Base-by-base conservation (phyloP, 2,888 invertebrate genomes). In the Tromatobia lineatoria region DNA sequence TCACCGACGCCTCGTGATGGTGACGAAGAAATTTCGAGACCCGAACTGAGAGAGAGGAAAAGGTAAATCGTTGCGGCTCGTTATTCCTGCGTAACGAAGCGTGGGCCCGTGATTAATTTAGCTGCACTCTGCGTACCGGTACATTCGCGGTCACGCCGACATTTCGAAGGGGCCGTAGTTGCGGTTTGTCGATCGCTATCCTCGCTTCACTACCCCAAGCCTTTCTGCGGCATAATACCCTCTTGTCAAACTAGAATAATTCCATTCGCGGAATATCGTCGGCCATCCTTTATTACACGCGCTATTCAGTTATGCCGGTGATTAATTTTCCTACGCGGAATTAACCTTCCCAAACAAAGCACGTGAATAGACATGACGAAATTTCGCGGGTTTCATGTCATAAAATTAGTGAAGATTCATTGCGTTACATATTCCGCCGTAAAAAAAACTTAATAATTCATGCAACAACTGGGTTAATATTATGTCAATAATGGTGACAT, bases 11-110 rank as follows among this genome's bases (percentile, higher is more conserved):
- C 34, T 59, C 61, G 3, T 4, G 2, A 4, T 38, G 29, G 25
- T 23, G 73, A 59, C 42, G n/a, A 29, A 50, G 70, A 70, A 59
- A 50, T 67, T 77, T 45, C 18, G 25, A 67, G 29, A 77, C 15
- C 34, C 8, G 57, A 64, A n/a, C 18, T 42, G 50, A n/a, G 18
- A 38, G 3, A 50, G 50, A 13, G 20, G 59, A 38, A 54, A 76
- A 25, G 59, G 82, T 73, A 77, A 77, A 82, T 82, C 82, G 77
- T 73, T 82, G 67, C 59, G 57, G 71, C 66, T 82, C 82, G 82
- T 82, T 82, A 82, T 82, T 77, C 73, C 82, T 77, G 82, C 82
- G 82, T 77, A 77, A 66, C 82, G 77, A 69, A 82, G 82, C 82
- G 77, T 64, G 67, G 59, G 50, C 59, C 42, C 73, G 73, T 73